Evolutionary conservation across 2,113 vertebrate genomes (phyloP), one percentile per base, ranked within the genome.

Genomic region (Amazona vittata): DNA sequence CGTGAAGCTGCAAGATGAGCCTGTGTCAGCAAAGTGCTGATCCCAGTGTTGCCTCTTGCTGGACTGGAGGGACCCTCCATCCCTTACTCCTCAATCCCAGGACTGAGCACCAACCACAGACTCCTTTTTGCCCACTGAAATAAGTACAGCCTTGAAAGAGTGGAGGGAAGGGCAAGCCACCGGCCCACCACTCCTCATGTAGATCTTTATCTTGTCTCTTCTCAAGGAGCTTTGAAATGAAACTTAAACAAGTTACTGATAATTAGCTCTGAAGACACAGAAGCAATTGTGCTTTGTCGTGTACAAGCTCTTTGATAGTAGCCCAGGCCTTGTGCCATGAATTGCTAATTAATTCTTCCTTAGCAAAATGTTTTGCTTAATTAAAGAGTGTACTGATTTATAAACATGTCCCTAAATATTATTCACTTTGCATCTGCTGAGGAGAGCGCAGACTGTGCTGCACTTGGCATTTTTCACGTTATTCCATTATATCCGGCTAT

Each of bases 361-460:
- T 95, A 94, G 97, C 96, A 97, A 98, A 98, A 98, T 98, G 97
- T 97, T 98, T 98, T 98, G 89, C 96, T 98, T 98, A 98, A 98
- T 98, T 98, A 98, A 98, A 97, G 97, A 95, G 91, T 97, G 96
- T 92, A 69, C 96, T 98, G 98, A 98, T 98, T 98, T 97, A 98
- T 97, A 97, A 88, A 96, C 86, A 96, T 14, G 2, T 97, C 91
- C 96, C 93, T 91, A 94, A 96, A 97, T 95, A 96, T 95, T 96
- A 97, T 89, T 97, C 93, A 90, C 89, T 95, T 93, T 83, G 84
- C 95, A 78, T 97, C 96, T 96, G 88, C 91, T 90, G 89, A 67
- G 47, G 94, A 93, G 94, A 96, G 90, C 17, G 57, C 90, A 52
- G 29, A 55, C 91, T 92, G 88, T 89, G 97, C 95, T 77, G 81